Evolutionary conservation across 2,797 vertebrate species (phyloP).

Genomic region (Rallus crepitans): DNA sequence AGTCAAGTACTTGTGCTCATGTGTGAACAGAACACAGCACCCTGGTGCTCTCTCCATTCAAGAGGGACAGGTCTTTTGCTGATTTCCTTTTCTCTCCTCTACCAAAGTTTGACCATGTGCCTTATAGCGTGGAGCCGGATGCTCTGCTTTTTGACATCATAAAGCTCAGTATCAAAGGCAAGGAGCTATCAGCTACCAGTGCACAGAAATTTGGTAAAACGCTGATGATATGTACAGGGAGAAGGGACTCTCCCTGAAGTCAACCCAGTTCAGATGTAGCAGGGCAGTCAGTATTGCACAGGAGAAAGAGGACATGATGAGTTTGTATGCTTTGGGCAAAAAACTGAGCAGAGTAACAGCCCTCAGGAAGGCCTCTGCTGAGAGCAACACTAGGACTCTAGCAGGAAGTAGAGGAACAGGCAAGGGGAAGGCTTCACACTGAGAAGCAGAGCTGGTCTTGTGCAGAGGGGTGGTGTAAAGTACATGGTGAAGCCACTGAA

Average conservation of each 20-base stretch:
- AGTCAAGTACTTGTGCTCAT: background rate
- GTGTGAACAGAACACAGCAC: background rate
- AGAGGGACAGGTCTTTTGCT: background rate
- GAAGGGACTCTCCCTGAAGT: background rate
- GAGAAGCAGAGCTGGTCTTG: background rate
- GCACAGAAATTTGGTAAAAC: background rate
- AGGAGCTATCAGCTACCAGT: background rate
- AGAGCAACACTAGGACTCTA: background rate
- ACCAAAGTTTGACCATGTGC: background rate
- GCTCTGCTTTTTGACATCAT: background rate
- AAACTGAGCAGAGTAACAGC: background rate
- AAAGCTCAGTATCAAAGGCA: background rate
- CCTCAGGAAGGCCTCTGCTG: background rate
- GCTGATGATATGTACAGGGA: accelerated
- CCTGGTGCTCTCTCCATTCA: background rate
- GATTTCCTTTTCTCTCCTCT: background rate
- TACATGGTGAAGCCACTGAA: background rate
- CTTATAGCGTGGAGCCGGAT: background rate
- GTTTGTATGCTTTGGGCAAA: background rate
- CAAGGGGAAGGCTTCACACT: accelerated
- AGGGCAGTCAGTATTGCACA: background rate
- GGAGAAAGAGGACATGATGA: background rate
- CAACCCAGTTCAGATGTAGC: background rate
- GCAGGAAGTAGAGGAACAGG: background rate
- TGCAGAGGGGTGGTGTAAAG: accelerated